phyloP scores from a whole-genome alignment of 2,797 vertebrate genomes.

The Manis crassicaudata region DNA sequence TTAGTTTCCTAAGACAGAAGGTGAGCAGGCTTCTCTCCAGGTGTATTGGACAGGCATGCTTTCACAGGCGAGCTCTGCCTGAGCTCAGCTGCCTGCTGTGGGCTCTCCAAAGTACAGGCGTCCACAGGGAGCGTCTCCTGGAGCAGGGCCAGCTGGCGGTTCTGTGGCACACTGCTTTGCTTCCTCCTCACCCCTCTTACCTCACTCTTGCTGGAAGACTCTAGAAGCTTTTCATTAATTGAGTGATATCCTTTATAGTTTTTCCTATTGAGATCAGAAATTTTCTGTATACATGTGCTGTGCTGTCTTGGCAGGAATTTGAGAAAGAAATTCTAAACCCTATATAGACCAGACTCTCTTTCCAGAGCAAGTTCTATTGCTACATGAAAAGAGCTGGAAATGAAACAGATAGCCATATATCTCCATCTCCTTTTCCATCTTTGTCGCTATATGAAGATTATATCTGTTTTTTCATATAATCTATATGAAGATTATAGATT shows the following conservation, averaged over 20 bases:
- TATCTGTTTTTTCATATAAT: too few species aligned
- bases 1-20: neutral
- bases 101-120: neutral
- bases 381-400: neutral
- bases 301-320: neutral
- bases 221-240: neutral
- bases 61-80: neutral
- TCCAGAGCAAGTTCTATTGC: neutral
- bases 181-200: neutral
- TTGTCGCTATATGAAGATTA: neutral
- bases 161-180: neutral
- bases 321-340: neutral
- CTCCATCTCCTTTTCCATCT: neutral
- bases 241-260: neutral
- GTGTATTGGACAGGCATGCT: neutral
- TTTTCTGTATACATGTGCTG: neutral
- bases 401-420: neutral
- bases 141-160: fast-evolving
- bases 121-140: neutral
- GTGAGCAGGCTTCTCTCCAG: neutral
- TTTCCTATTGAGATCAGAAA: neutral
- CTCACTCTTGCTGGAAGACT: neutral
- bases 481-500: neutral
- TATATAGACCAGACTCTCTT: neutral
- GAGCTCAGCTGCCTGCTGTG: neutral